phyloP scores from a whole-genome alignment of 1,140 invertebrate genomes.

The Heliothis virescens region DNA sequence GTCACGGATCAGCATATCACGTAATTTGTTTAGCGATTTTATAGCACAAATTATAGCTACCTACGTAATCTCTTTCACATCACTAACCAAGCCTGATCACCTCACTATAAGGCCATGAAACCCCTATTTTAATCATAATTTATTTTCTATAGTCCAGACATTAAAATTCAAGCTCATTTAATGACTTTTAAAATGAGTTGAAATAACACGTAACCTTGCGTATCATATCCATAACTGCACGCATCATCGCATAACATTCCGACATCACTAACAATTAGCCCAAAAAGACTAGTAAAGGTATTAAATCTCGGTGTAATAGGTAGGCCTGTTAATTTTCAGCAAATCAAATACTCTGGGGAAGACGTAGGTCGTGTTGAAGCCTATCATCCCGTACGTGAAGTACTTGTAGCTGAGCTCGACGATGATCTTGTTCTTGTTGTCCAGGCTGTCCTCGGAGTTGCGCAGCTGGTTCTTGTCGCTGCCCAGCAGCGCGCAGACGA shows the following conservation, averaged over 20 bases:
- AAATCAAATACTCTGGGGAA: slow-evolving; percentile 92
- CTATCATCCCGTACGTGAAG: slow-evolving; percentile 91
- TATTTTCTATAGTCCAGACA: too few relatives aligned
- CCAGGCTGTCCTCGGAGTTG: slow-evolving; percentile 88
- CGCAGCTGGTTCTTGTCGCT: slow-evolving; percentile 88
- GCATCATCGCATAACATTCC: neutral
- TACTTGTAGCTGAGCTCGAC: slow-evolving; percentile 94
- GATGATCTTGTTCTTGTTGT: slow-evolving; percentile 90
- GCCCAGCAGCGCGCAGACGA: slow-evolving; percentile 89
- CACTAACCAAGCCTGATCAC: too few relatives aligned
- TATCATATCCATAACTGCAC: neutral
- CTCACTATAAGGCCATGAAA: too few relatives aligned
- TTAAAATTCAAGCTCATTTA: too few relatives aligned
- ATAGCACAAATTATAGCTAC: too few relatives aligned
- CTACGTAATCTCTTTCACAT: too few relatives aligned
- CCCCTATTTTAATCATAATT: too few relatives aligned
- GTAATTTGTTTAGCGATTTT: too few relatives aligned
- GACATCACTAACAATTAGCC: neutral
- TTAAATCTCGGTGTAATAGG: slow-evolving; percentile 94
- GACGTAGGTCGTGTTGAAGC: slow-evolving; percentile 91
- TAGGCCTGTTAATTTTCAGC: slow-evolving; percentile 91
- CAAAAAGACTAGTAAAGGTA: neutral
- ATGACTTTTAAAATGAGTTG: too few relatives aligned
- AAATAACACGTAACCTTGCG: too few relatives aligned
- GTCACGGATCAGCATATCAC: too few relatives aligned